phyloP scores from a whole-genome alignment of 1,140 invertebrate genomes.

The Plodia interpunctella region DNA sequence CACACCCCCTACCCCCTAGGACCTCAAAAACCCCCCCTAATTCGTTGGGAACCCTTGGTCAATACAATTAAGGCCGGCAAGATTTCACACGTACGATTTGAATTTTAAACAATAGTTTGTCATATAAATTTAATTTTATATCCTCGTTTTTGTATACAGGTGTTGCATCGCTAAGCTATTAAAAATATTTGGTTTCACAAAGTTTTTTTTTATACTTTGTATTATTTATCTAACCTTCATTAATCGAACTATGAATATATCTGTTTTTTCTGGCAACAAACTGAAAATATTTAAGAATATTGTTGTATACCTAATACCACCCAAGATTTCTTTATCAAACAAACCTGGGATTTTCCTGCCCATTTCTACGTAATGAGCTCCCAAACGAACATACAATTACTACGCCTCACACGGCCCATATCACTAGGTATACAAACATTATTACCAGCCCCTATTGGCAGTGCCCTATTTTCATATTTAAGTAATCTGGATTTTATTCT shows the following conservation, averaged over 20 bases:
- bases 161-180: slow-evolving; percentile 22
- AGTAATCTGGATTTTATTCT: not conserved
- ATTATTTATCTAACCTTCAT: no score
- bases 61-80: slow-evolving; percentile 67
- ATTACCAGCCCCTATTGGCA: not conserved
- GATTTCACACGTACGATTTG: slow-evolving; percentile 72
- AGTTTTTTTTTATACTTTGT: not conserved
- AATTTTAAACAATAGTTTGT: slow-evolving; percentile 76
- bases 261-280: no score
- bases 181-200: not conserved
- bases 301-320: not conserved
- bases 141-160: slow-evolving; percentile 30
- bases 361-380: not conserved
- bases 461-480: not conserved
- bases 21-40: slow-evolving; percentile 29
- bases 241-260: no score
- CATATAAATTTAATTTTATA: slow-evolving; percentile 72
- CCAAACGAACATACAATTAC: slow-evolving; percentile 1
- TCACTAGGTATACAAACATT: not conserved
- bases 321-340: not conserved
- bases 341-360: not conserved
- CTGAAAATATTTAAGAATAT: no score
- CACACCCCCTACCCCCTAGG: not conserved
- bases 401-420: not conserved
- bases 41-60: slow-evolving; percentile 43